A percentile compares a stretch with the other conserved stretches of the same genome.
Conservation (phyloP, 2,888 invertebrate species). For the Temnothorax unifasciatus region DNA sequence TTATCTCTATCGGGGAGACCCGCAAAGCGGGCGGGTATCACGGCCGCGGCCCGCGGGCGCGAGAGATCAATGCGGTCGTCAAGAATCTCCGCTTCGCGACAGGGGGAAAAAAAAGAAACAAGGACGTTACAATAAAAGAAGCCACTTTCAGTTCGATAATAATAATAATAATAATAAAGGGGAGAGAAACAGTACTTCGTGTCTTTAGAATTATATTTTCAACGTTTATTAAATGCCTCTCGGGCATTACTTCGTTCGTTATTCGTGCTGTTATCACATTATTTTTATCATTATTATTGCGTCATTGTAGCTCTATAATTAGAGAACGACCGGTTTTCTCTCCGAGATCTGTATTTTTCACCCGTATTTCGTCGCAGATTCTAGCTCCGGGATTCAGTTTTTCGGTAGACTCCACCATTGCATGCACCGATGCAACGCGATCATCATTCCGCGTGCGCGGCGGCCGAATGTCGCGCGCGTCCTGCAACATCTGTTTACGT, state of each 20-base stretch:
- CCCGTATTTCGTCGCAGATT: neutral
- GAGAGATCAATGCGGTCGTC: slow-evolving; percentile 48
- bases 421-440: slow-evolving; percentile 2
- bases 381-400: neutral
- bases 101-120: slow-evolving; percentile 2
- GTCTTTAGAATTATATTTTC: neutral
- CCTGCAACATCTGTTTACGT: slow-evolving; percentile 34
- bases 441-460: slow-evolving; percentile 29
- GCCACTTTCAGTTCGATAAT: neutral
- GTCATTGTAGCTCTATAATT: neutral
- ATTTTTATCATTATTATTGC: neutral
- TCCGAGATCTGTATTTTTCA: neutral
- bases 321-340: neutral
- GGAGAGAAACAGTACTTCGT: neutral
- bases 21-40: slow-evolving; percentile 32
- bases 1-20: slow-evolving; percentile 43
- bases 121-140: slow-evolving; percentile 11
- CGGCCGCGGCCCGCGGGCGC: neutral
- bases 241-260: neutral
- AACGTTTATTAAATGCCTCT: neutral
- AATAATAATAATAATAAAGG: neutral
- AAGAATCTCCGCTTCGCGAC: slow-evolving; percentile 33
- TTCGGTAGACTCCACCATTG: neutral
- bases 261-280: neutral
- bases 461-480: slow-evolving; percentile 23